Evolutionary conservation across 2,888 invertebrate genomes (phyloP).

Genomic region (Acronicta psi): DNA sequence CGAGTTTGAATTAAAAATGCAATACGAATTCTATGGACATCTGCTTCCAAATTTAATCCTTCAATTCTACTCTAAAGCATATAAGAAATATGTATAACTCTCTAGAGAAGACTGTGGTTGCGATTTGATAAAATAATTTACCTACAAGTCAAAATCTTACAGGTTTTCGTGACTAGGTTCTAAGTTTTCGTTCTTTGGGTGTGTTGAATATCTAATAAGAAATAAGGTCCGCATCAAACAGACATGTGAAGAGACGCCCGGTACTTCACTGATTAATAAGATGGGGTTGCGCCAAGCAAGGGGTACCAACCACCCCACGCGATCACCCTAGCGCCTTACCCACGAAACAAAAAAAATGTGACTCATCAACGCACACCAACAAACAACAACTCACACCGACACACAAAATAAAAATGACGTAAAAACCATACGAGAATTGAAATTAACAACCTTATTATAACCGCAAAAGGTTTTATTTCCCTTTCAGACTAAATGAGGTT

Average conservation of each 20-base stretch:
- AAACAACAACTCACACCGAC: constrained; percentile 74
- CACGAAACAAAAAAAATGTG: constrained; percentile 90
- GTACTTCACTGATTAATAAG: constrained; percentile 89
- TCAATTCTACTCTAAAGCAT: too few species aligned
- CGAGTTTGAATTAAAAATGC: too few species aligned
- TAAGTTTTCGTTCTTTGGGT: constrained; percentile 27
- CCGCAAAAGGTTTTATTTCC: constrained; percentile 71
- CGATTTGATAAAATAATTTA: too few species aligned
- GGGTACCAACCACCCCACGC: constrained; percentile 84
- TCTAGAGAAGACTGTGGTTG: too few species aligned
- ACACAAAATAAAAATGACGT: constrained; percentile 67
- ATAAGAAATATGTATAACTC: too few species aligned
- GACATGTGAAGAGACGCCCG: constrained; percentile 87
- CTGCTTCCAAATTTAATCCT: too few species aligned
- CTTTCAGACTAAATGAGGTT: constrained; percentile 59
- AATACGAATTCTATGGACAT: neutral
- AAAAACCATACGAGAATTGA: constrained; percentile 66
- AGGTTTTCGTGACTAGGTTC: constrained; percentile 16
- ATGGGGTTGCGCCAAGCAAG: constrained; percentile 87
- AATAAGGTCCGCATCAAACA: constrained; percentile 77
- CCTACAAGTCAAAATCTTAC: constrained; percentile 13
- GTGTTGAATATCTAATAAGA: constrained; percentile 79
- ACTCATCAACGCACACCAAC: constrained; percentile 89
- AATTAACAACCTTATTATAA: constrained; percentile 79
- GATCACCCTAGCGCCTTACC: constrained; percentile 86